phyloP scores from a whole-genome alignment of 2,113 vertebrate species.

The Mystacornis crossleyi region DNA sequence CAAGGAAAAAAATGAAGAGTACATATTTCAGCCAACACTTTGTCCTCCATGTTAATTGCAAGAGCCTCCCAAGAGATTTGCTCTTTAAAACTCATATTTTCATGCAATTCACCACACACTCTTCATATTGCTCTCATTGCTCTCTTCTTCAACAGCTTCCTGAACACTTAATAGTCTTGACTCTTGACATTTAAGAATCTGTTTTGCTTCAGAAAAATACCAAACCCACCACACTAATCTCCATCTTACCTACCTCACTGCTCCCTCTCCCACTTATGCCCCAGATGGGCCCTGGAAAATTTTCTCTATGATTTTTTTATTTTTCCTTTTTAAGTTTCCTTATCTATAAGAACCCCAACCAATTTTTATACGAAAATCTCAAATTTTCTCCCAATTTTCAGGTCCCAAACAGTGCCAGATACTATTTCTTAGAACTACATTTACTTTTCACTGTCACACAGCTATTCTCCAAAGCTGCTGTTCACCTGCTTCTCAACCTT shows the following conservation, averaged over 20 bases:
- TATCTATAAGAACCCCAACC: not conserved
- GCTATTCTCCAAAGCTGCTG: not conserved
- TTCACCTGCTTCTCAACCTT: not conserved
- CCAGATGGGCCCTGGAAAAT: not conserved
- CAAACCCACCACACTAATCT: not conserved
- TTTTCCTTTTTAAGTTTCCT: not conserved
- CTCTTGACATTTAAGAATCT: conserved; percentile 55
- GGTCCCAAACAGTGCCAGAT: not conserved
- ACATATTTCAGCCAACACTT: not conserved
- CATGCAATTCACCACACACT: not conserved
- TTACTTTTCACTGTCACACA: not conserved
- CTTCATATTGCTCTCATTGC: not conserved
- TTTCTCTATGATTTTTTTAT: not conserved
- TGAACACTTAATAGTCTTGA: conserved; percentile 33
- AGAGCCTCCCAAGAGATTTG: not conserved
- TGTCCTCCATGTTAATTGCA: not conserved
- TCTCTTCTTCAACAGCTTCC: conserved; percentile 35
- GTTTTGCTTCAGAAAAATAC: conserved; percentile 18
- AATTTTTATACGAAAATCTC: not conserved
- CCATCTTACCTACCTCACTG: not conserved
- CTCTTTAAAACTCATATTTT: not conserved
- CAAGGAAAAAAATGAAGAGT: not conserved
- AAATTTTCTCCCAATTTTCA: not conserved
- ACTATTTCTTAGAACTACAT: not conserved
- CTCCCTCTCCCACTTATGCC: not conserved